Conservation (phyloP, 2,888 invertebrate species). For the Gerris lacustris region DNA sequence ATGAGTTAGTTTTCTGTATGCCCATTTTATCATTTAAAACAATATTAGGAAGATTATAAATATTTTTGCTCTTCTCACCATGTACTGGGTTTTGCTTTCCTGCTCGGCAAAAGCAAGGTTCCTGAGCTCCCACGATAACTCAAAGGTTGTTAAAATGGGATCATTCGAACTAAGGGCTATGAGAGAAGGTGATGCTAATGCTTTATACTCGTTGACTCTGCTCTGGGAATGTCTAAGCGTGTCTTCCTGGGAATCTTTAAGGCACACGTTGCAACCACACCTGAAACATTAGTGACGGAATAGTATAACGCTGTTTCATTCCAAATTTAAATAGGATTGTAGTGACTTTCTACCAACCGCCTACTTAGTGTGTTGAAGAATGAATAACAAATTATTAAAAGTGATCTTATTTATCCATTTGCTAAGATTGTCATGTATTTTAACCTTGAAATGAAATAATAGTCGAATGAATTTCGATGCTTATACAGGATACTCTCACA, state of each 20-base stretch:
- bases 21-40: too few relatives aligned
- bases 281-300: conserved; percentile 36
- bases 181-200: conserved; percentile 82
- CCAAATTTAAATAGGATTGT: background rate
- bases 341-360: background rate
- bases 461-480: too few relatives aligned
- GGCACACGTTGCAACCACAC: conserved; percentile 83
- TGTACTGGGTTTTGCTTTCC: conserved; percentile 84
- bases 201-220: conserved; percentile 83
- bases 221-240: conserved; percentile 62
- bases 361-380: too few relatives aligned
- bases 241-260: conserved; percentile 54
- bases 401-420: too few relatives aligned
- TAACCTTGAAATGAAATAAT: too few relatives aligned
- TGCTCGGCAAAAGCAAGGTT: conserved; percentile 82
- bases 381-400: too few relatives aligned
- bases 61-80: conserved; percentile 36
- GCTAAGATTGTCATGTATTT: too few relatives aligned
- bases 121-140: conserved; percentile 86
- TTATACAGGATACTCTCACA: too few relatives aligned
- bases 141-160: conserved; percentile 86
- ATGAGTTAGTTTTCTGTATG: too few relatives aligned
- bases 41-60: too few relatives aligned
- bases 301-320: conserved; percentile 9
- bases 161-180: conserved; percentile 86